phyloP scores from a whole-genome alignment of 1,140 invertebrate genomes.

The Microvelia longipes region DNA sequence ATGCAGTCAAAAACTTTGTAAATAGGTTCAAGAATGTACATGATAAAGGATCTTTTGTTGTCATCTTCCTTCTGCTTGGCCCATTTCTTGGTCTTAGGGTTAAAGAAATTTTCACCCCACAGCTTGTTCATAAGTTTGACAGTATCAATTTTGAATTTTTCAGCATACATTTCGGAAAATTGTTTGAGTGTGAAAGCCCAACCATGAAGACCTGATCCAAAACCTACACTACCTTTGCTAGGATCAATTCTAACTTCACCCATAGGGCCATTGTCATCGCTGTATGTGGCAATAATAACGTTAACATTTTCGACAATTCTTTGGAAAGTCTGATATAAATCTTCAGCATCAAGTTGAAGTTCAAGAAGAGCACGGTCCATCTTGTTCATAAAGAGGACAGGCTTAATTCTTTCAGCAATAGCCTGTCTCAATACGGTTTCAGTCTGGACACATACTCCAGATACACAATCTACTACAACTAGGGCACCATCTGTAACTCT shows the following conservation, averaged over 20 bases:
- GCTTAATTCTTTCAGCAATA: slow-evolving; percentile 97
- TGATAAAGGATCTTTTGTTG: slow-evolving; percentile 92
- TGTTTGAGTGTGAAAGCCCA: slow-evolving; percentile 99
- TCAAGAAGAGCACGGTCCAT: slow-evolving; percentile 96
- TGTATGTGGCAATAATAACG: slow-evolving; percentile 99
- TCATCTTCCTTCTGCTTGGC: slow-evolving; percentile 73
- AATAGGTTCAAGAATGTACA: slow-evolving; percentile 97
- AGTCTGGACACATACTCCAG: slow-evolving; percentile 97
- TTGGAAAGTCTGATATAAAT: slow-evolving; percentile 98
- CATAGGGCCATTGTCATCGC: slow-evolving; percentile 94
- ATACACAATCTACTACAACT: slow-evolving; percentile 98
- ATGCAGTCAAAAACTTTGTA: slow-evolving; percentile 96
- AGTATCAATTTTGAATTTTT: slow-evolving; percentile 95
- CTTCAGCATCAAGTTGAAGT: slow-evolving; percentile 87
- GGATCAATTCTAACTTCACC: slow-evolving; percentile 95
- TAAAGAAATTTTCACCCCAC: slow-evolving; percentile 99
- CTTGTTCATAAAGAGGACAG: slow-evolving; percentile 99
- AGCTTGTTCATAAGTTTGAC: slow-evolving; percentile 91
- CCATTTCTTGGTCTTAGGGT: slow-evolving; percentile 96
- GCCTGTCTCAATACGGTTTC: slow-evolving; percentile 98
- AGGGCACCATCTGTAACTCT: slow-evolving; percentile 98
- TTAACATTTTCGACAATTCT: slow-evolving; percentile 99
- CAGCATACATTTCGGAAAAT: slow-evolving; percentile 97
- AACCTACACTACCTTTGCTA: slow-evolving; percentile 95
- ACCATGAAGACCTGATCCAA: slow-evolving; percentile 96